A percentile compares a stretch with the other conserved stretches of the same genome.
phyloP scores from a whole-genome alignment of 2,888 invertebrate species.

The Pocota personata region DNA sequence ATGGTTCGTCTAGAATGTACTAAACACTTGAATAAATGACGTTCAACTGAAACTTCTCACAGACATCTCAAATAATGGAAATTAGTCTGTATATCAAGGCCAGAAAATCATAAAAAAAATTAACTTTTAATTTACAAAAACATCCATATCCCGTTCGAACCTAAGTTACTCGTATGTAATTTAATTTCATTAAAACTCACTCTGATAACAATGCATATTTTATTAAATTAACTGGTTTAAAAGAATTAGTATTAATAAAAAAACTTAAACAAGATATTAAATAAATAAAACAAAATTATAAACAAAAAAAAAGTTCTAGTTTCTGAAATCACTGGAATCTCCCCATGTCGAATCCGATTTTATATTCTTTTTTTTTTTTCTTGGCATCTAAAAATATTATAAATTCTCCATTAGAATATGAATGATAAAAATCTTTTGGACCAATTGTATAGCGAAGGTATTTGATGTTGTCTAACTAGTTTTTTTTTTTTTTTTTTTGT shows the following conservation, averaged over 20 bases:
- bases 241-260: not conserved
- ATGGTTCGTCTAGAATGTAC: too few species aligned
- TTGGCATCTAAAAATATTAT: not conserved
- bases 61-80: too few species aligned
- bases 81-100: too few species aligned
- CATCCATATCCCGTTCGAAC: too few species aligned
- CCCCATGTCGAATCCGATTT: not conserved
- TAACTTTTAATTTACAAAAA: too few species aligned
- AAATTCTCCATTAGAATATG: not conserved
- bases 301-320: not conserved
- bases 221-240: not conserved
- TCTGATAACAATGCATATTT: too few species aligned
- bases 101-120: too few species aligned
- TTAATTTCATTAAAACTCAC: too few species aligned
- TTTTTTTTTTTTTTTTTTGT: not conserved
- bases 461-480: not conserved
- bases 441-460: not conserved
- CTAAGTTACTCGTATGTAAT: too few species aligned
- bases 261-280: not conserved
- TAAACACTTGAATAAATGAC: too few species aligned
- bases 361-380: too few species aligned
- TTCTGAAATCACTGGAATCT: not conserved
- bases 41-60: too few species aligned
- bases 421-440: not conserved
- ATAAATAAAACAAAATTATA: not conserved